Conservation (phyloP, 1,140 invertebrate species). For the Microplitis mediator region DNA sequence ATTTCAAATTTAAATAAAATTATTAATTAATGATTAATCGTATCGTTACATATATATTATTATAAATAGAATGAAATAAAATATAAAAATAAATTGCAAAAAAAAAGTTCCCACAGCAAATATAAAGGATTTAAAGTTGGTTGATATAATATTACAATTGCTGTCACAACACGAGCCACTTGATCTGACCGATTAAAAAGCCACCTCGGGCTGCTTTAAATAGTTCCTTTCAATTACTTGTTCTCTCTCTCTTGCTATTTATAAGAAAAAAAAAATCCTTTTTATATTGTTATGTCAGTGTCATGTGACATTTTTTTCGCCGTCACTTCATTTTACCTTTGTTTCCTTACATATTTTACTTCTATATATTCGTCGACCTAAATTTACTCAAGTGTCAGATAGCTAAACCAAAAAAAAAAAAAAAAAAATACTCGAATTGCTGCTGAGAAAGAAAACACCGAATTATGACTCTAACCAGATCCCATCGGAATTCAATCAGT, state of each 20-base stretch:
- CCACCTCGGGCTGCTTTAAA: conserved; percentile 33
- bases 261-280: not conserved
- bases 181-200: conserved; percentile 39
- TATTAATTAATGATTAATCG: too few species aligned
- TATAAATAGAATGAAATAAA: too few species aligned
- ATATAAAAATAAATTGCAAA: not conserved
- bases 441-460: conserved; percentile 26
- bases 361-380: conserved; percentile 1
- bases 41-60: too few species aligned
- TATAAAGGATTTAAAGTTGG: not conserved
- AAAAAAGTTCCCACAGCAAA: conserved; percentile 12
- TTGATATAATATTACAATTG: conserved; percentile 34
- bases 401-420: too few species aligned
- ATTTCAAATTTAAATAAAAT: too few species aligned
- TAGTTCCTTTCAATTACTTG: not conserved
- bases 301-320: conserved; percentile 26
- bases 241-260: conserved; percentile 7
- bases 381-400: conserved; percentile 24
- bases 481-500: conserved; percentile 27
- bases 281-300: conserved; percentile 23
- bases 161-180: conserved; percentile 38
- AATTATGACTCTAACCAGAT: conserved; percentile 19
- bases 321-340: not conserved
- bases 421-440: conserved; percentile 22
- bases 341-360: conserved; percentile 11